Conservation (phyloP, 2,797 vertebrate species). For the Macrochelys suwanniensis region DNA sequence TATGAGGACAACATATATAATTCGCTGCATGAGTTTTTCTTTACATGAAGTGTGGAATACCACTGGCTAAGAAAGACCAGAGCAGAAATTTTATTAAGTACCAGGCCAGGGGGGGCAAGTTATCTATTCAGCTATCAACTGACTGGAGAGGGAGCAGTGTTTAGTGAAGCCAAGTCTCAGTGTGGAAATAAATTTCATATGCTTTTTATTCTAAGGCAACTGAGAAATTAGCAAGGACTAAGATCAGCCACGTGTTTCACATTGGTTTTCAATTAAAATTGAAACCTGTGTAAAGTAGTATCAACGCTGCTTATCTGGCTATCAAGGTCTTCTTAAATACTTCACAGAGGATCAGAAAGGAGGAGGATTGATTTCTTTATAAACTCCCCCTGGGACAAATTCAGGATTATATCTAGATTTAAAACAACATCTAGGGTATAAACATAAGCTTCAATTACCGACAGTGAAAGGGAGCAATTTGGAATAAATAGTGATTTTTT, state of each 20-base stretch:
- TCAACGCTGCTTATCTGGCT: constrained; percentile 34
- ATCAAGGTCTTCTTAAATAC: constrained; percentile 37
- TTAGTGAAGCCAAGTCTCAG: neutral
- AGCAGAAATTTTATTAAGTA: fast-evolving
- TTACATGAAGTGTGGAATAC: neutral
- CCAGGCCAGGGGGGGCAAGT: neutral
- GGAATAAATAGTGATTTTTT: neutral
- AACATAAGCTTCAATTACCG: constrained; percentile 39
- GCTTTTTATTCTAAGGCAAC: neutral
- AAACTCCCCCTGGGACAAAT: constrained; percentile 27
- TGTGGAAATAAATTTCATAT: neutral
- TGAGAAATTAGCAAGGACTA: neutral
- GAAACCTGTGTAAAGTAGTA: constrained; percentile 17
- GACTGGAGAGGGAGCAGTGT: too few relatives aligned
- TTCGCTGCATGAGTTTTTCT: neutral
- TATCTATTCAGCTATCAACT: too few relatives aligned
- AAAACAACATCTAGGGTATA: constrained; percentile 19
- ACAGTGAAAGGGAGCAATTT: neutral
- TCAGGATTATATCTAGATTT: constrained; percentile 52
- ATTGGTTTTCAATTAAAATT: neutral
- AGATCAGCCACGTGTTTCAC: neutral
- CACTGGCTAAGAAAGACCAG: fast-evolving
- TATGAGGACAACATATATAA: neutral
- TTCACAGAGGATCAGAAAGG: constrained; percentile 51
- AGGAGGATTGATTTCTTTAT: constrained; percentile 45